Base-by-base conservation (phyloP, 2,113 vertebrate species). In the Sceloporus undulatus region DNA sequence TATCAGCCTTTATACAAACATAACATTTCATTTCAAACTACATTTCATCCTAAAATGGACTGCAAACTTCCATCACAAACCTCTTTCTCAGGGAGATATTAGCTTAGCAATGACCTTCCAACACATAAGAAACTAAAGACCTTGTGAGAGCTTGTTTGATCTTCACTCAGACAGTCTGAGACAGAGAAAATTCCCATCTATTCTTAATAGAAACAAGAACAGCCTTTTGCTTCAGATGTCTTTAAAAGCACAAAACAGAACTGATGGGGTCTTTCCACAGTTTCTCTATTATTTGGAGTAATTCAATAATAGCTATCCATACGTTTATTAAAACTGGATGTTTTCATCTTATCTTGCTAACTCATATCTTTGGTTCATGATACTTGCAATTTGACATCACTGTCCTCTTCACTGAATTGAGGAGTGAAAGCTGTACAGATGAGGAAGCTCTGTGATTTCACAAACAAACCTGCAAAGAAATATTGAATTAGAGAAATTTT, bases 1-100 rank as follows among this genome's bases (percentile, higher is more conserved):
- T 88, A 85, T 90, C 87, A 93, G 76, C 29, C 10, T 94, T 93
- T 89, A 52, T 94, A 89, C 91, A 95, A 94, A 93, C 82, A 79
- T 0, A 38, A 73, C 77, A 88, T 90, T 93, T 78, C 82, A 90
- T 90, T 92, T 92, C 75, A 93, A 90, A 89, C 87, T 78, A 84
- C 0, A 77, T 92, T 91, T 93, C 34, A 88, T 89, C 85, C 54
- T 21, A 78, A 19, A 68, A 84, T 86, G 74, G 74, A 70, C 84
- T 91, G 92, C 88, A 88, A 85, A 71, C 87, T 94, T 77, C 56
- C 93, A 23, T 68, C 65, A 79, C 4, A 85, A 6, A 25, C 14
- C 3, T 9, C 9, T 92, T 68, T 93, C 95, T 87, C 40, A 82
- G 25, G 0, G 68, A 73, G 25, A 92, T 74, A 71, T 83, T 87